Evolutionary conservation across 2,888 invertebrate species (phyloP).

Genomic region (Ecliptopera silaceata): DNA sequence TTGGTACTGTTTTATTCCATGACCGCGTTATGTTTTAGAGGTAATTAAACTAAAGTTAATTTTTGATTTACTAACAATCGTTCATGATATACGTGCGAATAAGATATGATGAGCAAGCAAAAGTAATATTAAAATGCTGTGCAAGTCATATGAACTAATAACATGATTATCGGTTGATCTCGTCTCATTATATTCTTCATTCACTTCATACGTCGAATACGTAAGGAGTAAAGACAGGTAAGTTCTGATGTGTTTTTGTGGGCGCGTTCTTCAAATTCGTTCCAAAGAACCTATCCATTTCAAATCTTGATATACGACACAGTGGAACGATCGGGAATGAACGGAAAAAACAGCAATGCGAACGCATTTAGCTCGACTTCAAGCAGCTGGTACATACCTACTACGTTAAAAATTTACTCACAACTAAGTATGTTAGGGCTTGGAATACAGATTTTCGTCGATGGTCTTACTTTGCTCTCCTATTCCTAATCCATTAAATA

Average conservation of each 20-base stretch:
- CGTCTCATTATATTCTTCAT: background rate
- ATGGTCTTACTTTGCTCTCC: too few relatives aligned
- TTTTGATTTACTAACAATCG: too few relatives aligned
- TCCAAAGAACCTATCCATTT: background rate
- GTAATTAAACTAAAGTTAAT: too few relatives aligned
- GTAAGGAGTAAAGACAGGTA: background rate
- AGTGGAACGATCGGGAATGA: too few relatives aligned
- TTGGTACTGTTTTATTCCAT: too few relatives aligned
- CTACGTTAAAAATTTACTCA: too few relatives aligned
- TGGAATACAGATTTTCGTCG: too few relatives aligned
- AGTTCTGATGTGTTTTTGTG: background rate
- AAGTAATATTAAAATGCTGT: background rate
- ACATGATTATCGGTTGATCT: background rate
- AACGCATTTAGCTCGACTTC: background rate
- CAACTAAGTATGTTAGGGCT: too few relatives aligned
- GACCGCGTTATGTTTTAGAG: too few relatives aligned
- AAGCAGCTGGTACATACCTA: too few relatives aligned
- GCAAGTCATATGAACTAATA: constrained; percentile 8
- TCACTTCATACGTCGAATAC: background rate
- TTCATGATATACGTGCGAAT: background rate
- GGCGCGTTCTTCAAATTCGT: background rate
- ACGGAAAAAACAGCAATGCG: background rate
- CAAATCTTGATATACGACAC: too few relatives aligned
- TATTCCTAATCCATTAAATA: too few relatives aligned
- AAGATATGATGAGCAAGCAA: background rate